A percentile compares a stretch with the other conserved stretches of the same genome.
These are phyloP conservation scores for Teleiodes luculella DNA, from an alignment of 2,888 invertebrate genomes.

Conservation along the genomic window DNA sequence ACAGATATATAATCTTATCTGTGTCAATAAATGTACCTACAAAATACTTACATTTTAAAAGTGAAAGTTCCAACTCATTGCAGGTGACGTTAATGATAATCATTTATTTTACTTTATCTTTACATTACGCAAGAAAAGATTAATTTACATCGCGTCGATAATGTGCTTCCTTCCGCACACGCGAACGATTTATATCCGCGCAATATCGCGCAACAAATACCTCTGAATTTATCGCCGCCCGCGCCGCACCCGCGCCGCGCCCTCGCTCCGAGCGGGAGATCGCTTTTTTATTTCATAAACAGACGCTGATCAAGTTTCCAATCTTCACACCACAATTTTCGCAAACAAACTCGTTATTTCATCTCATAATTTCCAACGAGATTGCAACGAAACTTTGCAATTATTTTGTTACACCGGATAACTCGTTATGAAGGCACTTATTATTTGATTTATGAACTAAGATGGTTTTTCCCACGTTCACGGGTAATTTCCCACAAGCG, in stretches of 20 bases:
- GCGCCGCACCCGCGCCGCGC: neutral
- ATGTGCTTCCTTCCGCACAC: neutral
- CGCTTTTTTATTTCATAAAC: neutral
- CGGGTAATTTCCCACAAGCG: neutral
- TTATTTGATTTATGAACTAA: neutral
- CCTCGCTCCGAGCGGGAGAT: neutral
- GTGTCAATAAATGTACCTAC: too few species aligned
- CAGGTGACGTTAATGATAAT: too few species aligned
- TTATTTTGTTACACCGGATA: neutral
- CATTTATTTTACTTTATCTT: too few species aligned
- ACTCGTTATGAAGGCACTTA: neutral
- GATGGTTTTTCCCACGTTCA: neutral
- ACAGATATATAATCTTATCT: too few species aligned
- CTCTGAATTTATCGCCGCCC: neutral
- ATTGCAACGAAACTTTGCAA: neutral
- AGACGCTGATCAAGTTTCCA: conserved; percentile 3
- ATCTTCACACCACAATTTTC: neutral
- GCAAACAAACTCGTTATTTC: conserved; percentile 1
- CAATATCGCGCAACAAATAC: conserved; percentile 8
- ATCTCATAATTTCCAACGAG: neutral
- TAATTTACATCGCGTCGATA: neutral
- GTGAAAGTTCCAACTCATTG: too few species aligned
- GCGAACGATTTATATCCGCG: neutral
- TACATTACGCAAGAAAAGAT: neutral
- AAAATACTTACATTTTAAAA: too few species aligned